Evolutionary conservation across 30 jellyfish, hydroid and myxozoan genomes (phyloP).

Genomic region (Turritopsis dohrnii): DNA sequence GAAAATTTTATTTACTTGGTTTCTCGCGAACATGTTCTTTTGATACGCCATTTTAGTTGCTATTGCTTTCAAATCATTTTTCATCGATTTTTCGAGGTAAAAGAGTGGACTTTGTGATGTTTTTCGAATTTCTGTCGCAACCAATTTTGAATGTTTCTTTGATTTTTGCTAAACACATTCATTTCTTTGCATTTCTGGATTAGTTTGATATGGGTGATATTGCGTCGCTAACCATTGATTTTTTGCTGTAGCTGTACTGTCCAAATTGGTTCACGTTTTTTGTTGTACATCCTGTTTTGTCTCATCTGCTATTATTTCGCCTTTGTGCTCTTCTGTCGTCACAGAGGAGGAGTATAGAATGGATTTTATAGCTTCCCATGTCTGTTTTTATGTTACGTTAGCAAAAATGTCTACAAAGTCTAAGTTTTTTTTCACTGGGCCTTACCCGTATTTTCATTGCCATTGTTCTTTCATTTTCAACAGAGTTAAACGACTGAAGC

Average conservation of each 20-base stretch:
- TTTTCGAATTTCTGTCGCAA: background rate
- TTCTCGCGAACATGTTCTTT: background rate
- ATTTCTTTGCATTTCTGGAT: background rate
- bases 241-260: background rate
- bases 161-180: background rate
- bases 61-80: constrained; percentile 5
- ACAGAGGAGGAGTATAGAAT: constrained; percentile 1
- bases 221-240: background rate
- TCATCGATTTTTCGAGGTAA: background rate
- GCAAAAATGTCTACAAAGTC: background rate
- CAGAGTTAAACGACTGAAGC: constrained; percentile 13
- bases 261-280: background rate
- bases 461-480: background rate
- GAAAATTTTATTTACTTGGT: background rate
- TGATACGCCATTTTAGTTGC: background rate
- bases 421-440: background rate
- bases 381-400: background rate
- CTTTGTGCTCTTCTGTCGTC: background rate
- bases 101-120: background rate
- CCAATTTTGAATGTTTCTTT: background rate
- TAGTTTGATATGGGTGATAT: background rate
- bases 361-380: background rate
- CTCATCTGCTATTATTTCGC: background rate
- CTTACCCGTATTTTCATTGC: background rate
- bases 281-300: background rate